These are phyloP conservation scores for Lochmaea crataegi DNA, from an alignment of 2,888 invertebrate species.

Conservation along the genomic window DNA sequence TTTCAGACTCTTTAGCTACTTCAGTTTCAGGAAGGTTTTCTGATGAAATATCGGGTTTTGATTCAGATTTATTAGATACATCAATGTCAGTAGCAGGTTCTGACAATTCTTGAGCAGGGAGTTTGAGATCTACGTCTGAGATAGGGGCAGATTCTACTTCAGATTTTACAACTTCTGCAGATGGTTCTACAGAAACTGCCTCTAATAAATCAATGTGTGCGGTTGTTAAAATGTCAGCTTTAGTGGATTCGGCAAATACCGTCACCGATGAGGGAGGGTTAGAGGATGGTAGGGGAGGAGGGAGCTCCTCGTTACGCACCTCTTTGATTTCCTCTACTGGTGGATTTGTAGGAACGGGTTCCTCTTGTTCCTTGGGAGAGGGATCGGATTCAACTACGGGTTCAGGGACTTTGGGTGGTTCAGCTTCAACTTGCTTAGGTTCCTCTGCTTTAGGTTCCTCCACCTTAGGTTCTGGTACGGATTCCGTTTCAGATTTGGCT, in stretches of 20 bases:
- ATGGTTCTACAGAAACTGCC: constrained; percentile 39
- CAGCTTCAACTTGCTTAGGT: constrained; percentile 35
- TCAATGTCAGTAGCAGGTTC: neutral
- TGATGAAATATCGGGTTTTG: neutral
- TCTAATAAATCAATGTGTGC: constrained; percentile 45
- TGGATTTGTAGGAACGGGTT: constrained; percentile 50
- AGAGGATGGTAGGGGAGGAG: constrained; percentile 79
- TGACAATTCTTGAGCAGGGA: neutral
- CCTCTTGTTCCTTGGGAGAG: constrained; percentile 51
- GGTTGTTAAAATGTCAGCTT: constrained; percentile 67
- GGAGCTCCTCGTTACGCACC: constrained; percentile 75
- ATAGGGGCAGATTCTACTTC: constrained; percentile 14
- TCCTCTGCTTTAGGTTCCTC: constrained; percentile 38
- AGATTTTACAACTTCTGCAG: neutral
- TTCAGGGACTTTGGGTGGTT: constrained; percentile 47
- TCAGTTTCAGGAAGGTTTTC: constrained; percentile 1
- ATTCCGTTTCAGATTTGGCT: constrained; percentile 29
- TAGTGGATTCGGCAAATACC: constrained; percentile 78
- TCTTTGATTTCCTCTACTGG: constrained; percentile 60
- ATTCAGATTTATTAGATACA: neutral
- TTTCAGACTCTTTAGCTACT: neutral
- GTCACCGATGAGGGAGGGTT: constrained; percentile 82
- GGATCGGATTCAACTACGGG: constrained; percentile 52
- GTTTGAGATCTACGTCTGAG: neutral
- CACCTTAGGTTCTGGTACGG: constrained; percentile 22